Conservation (phyloP, 2,113 vertebrate genomes). For the Dendrocopos noguchii region DNA sequence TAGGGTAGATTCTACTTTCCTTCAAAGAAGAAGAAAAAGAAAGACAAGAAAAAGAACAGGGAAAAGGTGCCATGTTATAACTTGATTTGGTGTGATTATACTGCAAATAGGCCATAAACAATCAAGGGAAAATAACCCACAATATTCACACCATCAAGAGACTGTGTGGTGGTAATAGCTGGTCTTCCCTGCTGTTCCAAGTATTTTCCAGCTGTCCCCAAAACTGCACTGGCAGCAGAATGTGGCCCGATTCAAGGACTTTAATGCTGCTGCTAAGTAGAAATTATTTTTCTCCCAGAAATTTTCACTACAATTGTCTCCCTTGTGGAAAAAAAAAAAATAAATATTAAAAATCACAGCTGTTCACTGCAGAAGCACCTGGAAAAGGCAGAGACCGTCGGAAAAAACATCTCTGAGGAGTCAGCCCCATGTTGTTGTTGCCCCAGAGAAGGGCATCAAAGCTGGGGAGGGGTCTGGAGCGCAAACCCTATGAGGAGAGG, state of each 20-base stretch:
- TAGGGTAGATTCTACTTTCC: background rate
- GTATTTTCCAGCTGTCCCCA: conserved; percentile 13
- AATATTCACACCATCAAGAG: conserved; percentile 36
- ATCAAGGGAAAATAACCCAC: conserved; percentile 53
- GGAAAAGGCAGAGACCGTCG: conserved; percentile 1
- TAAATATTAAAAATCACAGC: background rate
- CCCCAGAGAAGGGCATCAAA: too few species aligned
- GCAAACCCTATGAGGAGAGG: too few species aligned
- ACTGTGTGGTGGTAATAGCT: conserved; percentile 22
- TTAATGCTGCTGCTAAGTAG: conserved; percentile 44
- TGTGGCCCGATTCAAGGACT: conserved; percentile 28
- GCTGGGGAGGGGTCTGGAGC: too few species aligned
- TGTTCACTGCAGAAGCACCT: conserved; percentile 2
- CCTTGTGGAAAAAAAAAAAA: conserved; percentile 5
- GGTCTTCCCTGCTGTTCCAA: conserved; percentile 50
- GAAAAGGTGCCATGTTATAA: background rate
- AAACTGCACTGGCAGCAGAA: conserved; percentile 39
- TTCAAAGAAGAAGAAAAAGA: background rate
- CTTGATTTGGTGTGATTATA: conserved; percentile 50
- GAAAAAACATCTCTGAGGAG: conserved; percentile 18
- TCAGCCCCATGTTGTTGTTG: background rate
- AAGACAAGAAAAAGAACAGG: background rate
- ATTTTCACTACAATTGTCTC: conserved; percentile 36
- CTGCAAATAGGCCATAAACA: conserved; percentile 49
- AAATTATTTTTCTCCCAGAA: conserved; percentile 17